phyloP scores from a whole-genome alignment of 1,140 invertebrate genomes.

The Phthorimaea operculella region DNA sequence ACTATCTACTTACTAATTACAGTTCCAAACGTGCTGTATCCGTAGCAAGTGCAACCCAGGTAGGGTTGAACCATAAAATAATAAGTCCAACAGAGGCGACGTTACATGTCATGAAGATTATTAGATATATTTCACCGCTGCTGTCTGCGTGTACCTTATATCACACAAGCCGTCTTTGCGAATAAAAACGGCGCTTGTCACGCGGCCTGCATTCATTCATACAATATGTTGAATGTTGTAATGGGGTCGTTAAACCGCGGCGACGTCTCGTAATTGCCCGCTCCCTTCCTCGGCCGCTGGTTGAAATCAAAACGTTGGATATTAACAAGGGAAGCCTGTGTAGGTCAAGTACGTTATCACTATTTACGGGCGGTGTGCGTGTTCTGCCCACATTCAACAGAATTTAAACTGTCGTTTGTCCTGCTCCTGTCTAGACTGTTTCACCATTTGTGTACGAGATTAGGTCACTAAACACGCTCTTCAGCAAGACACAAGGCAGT shows the following conservation, averaged over 20 bases:
- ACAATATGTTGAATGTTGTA: constrained; percentile 56
- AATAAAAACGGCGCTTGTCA: constrained; percentile 56
- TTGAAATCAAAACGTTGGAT: constrained; percentile 64
- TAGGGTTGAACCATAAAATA: too few species aligned
- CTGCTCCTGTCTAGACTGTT: not conserved
- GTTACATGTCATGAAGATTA: too few species aligned
- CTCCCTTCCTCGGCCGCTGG: constrained; percentile 52
- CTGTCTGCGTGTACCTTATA: constrained; percentile 14
- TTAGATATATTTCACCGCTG: too few species aligned
- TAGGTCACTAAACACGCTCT: too few species aligned
- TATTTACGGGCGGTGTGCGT: constrained; percentile 16
- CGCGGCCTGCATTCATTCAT: constrained; percentile 63
- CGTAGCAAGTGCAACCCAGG: too few species aligned
- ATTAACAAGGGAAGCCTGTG: constrained; percentile 62
- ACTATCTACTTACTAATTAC: too few species aligned
- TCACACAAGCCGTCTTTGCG: constrained; percentile 29
- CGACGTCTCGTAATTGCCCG: constrained; percentile 66
- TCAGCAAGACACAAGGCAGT: too few species aligned
- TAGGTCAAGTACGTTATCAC: constrained; percentile 63
- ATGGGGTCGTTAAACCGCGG: constrained; percentile 64
- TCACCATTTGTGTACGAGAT: too few species aligned
- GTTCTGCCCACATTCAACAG: constrained; percentile 2
- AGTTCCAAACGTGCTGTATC: too few species aligned
- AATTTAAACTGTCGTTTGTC: not conserved
- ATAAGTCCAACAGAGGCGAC: too few species aligned